Base-by-base conservation (phyloP, 2,113 vertebrate species). In the Gambusia holbrooki region DNA sequence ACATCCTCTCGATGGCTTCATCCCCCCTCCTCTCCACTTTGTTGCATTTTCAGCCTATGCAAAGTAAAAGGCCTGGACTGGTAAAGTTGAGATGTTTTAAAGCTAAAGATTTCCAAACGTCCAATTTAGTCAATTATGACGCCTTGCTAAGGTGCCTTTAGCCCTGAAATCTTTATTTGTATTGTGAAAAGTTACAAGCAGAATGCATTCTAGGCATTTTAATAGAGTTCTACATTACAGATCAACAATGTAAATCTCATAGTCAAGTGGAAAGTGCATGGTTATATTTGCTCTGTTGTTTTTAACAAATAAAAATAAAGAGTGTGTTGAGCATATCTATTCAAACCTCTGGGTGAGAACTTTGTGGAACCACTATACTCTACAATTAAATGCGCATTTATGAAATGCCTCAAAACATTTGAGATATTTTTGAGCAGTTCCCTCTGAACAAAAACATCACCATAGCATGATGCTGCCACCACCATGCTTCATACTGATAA, bases 1-100 rank as follows among this genome's bases (percentile, higher is more conserved):
- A 94, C 92, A 93, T 92, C 92, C 93, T 91, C 86, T 88, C 22
- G 80, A 89, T 73, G 69, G 69, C 66, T 80, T 68, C 81, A 85
- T 63, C 82, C 84, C 33, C 84, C 86, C 35, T 37, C 35, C 35
- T 37, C 88, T 78, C 83, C 79, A 76, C 76, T 75, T 70, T 76
- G 90, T 86, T 84, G 62, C 25, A 62, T 68, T 71, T 19, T 74
- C 73, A 84, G 15, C 17, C 45, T 17, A 17, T 48, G 51, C 51
- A 58, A n/a, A n/a, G 51, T 25, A 58, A n/a, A 58, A 58, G 51
- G 51, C 51, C 51, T 58, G 51, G 51, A n/a, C 51, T n/a, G 25
- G 2, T 22, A 25, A 58, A 66, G 17, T 14, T 30, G 45, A 28
- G n/a, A 37, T 3, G 22, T 71, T 62, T 60, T 7, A 22, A 62